Conservation (phyloP, 2,113 vertebrate genomes). For the Nycticebus coucang region DNA sequence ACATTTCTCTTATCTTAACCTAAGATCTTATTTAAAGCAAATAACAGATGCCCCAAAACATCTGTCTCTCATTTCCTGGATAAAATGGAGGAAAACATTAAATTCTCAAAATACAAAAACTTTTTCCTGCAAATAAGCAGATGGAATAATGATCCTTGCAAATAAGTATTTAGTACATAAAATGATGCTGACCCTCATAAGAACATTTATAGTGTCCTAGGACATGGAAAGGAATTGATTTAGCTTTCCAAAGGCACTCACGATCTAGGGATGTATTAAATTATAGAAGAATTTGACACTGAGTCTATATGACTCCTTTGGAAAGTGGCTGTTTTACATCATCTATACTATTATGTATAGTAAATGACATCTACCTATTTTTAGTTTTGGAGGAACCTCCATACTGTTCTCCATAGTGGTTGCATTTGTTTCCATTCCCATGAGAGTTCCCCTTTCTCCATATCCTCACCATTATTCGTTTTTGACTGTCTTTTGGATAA, state of each 20-base stretch:
- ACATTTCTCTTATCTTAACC: conserved; percentile 30
- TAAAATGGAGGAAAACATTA: conserved; percentile 49
- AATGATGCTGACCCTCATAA: conserved; percentile 11
- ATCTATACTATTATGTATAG: not conserved
- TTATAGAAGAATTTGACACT: not conserved
- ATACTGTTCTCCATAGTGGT: too few relatives aligned
- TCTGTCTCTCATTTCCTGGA: conserved; percentile 59
- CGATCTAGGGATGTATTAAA: not conserved
- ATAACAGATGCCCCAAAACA: conserved; percentile 38
- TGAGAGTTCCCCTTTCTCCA: too few relatives aligned
- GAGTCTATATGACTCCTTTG: not conserved
- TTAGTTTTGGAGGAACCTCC: not conserved
- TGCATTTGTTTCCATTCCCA: too few relatives aligned
- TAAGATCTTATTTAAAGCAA: conserved; percentile 48
- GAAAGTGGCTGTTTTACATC: not conserved
- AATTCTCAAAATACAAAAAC: conserved; percentile 12
- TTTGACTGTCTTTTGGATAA: too few relatives aligned
- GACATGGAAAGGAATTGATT: not conserved
- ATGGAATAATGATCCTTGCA: conserved; percentile 32
- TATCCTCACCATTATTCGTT: too few relatives aligned
- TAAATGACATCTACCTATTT: not conserved
- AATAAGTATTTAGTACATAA: conserved; percentile 34
- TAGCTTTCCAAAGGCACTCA: not conserved
- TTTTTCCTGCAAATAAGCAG: conserved; percentile 53
- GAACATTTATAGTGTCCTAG: not conserved